Evolutionary conservation across 2,113 vertebrate genomes (phyloP).

Genomic region (Cephalopterus ornatus): DNA sequence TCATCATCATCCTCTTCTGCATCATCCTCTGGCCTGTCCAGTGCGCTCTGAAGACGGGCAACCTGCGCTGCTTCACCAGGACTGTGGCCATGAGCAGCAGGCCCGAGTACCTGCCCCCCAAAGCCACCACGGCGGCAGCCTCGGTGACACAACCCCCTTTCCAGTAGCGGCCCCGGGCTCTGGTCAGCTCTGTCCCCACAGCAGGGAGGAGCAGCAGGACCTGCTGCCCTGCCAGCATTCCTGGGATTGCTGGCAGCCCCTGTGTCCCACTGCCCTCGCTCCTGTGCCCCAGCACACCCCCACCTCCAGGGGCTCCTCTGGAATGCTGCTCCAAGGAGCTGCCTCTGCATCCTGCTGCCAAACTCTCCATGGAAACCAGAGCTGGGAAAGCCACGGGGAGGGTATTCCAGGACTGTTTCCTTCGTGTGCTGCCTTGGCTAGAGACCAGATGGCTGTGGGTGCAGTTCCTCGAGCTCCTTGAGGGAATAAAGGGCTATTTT

Average conservation of each 20-base stretch:
- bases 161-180: background rate
- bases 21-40: conserved; percentile 90
- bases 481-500: conserved; percentile 7
- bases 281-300: background rate
- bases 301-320: background rate
- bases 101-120: background rate
- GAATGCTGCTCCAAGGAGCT: background rate
- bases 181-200: background rate
- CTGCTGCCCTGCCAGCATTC: background rate
- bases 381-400: background rate
- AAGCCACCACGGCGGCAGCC: background rate
- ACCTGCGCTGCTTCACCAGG: conserved; percentile 75
- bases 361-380: background rate
- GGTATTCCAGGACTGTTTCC: background rate
- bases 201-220: background rate
- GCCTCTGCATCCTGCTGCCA: background rate
- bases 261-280: rapidly evolving
- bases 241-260: background rate
- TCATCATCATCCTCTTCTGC: conserved; percentile 81
- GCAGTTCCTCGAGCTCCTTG: background rate
- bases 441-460: background rate
- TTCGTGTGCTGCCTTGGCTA: background rate
- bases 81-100: background rate
- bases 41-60: conserved; percentile 85
- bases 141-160: background rate